Percentiles rank a stretch among this genome's conserved stretches.
Evolutionary conservation across 2,888 invertebrate species (phyloP).

Genomic region (Drosophila anomelani): DNA sequence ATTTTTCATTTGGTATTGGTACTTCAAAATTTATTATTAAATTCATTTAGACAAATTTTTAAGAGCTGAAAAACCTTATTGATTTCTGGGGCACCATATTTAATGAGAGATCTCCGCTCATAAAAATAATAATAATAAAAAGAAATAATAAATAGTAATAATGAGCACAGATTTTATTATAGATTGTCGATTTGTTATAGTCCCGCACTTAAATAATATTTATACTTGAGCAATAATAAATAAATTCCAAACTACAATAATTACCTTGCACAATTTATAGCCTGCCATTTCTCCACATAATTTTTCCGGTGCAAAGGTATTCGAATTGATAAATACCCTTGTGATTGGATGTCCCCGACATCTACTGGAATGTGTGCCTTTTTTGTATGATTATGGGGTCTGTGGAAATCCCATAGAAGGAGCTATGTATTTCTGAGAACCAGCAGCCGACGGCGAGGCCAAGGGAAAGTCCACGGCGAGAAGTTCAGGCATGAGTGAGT

Average conservation of each 20-base stretch:
- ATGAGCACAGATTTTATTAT: too few relatives aligned
- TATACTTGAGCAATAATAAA: too few relatives aligned
- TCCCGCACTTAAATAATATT: not conserved
- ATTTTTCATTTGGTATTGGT: too few relatives aligned
- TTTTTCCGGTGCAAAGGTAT: not conserved
- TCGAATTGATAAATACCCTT: constrained; percentile 8
- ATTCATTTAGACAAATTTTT: not conserved
- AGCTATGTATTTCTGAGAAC: constrained; percentile 5
- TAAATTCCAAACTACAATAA: too few relatives aligned
- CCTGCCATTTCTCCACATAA: not conserved
- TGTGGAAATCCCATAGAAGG: not conserved
- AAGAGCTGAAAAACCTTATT: not conserved
- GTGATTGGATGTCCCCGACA: constrained; percentile 5
- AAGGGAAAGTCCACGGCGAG: constrained; percentile 20
- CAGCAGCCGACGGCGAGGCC: not conserved
- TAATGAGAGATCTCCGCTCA: not conserved
- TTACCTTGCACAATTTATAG: not conserved
- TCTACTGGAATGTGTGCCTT: not conserved
- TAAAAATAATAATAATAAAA: not conserved
- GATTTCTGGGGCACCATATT: too few relatives aligned
- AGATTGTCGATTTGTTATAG: too few relatives aligned
- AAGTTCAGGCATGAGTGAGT: constrained; percentile 38
- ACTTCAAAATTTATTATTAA: not conserved
- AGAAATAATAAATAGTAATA: too few relatives aligned
- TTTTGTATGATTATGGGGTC: not conserved